A percentile compares a stretch with the other conserved stretches of the same genome.
These are phyloP conservation scores for Tetragnatha versicolor DNA, from an alignment of 1,140 invertebrate genomes.

Conservation along the genomic window DNA sequence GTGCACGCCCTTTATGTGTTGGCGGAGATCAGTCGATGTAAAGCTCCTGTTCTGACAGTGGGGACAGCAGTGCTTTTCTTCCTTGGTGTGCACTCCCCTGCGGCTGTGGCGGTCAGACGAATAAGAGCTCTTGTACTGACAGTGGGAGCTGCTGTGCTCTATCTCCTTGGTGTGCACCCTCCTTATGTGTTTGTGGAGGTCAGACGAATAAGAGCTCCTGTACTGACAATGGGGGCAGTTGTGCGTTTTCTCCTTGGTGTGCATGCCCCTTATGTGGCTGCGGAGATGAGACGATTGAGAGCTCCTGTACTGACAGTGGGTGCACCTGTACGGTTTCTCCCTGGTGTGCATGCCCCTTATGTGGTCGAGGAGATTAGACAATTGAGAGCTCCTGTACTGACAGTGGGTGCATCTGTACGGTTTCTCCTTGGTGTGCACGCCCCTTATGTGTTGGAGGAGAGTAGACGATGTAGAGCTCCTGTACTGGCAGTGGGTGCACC, in stretches of 20 bases:
- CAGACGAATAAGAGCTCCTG: neutral
- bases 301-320: constrained; percentile 75
- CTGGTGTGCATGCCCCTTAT: constrained; percentile 87
- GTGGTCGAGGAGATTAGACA: constrained; percentile 86
- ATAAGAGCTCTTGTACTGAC: neutral
- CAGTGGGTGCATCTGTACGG: constrained; percentile 71
- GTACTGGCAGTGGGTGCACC: constrained; percentile 86
- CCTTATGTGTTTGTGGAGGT: neutral
- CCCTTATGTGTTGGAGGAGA: constrained; percentile 80
- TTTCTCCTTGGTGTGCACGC: constrained; percentile 89
- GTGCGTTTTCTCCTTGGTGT: constrained; percentile 78
- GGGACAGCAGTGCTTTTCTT: constrained; percentile 88
- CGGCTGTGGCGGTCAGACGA: neutral
- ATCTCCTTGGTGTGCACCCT: constrained; percentile 70
- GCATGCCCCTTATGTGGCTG: constrained; percentile 82
- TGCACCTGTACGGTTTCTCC: constrained; percentile 66
- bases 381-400: constrained; percentile 87
- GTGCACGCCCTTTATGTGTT: constrained; percentile 85
- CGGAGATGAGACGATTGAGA: constrained; percentile 89
- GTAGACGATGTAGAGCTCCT: constrained; percentile 91
- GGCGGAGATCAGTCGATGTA: constrained; percentile 85
- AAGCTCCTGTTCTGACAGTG: constrained; percentile 90
- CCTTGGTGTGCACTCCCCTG: constrained; percentile 85
- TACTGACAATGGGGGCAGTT: neutral
- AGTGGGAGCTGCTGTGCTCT: neutral